Evolutionary conservation across 1,140 invertebrate species (phyloP).

Genomic region (Delia radicum): DNA sequence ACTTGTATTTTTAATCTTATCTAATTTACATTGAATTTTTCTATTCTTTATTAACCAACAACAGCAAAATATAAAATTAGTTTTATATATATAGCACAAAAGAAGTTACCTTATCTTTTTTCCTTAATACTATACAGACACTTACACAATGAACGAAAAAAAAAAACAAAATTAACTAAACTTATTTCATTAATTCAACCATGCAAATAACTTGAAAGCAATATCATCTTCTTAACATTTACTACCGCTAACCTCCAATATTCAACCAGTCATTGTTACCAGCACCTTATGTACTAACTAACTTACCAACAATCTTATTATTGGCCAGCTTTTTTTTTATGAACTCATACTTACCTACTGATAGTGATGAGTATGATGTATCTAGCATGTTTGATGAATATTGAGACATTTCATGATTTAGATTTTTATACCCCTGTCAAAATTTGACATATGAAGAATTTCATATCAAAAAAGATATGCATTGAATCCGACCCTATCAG

Average conservation of each 20-base stretch:
- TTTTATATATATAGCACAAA: constrained; percentile 10
- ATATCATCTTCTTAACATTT: neutral
- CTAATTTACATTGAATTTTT: neutral
- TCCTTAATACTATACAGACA: neutral
- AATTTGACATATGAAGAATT: too few relatives aligned
- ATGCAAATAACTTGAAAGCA: constrained; percentile 14
- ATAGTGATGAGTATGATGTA: neutral
- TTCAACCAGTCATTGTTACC: neutral
- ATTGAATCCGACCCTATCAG: too few relatives aligned
- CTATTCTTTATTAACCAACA: neutral
- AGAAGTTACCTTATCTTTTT: constrained; percentile 5
- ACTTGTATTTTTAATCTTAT: neutral
- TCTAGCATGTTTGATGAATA: neutral
- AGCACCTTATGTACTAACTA: neutral
- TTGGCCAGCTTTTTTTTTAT: neutral
- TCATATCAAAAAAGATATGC: too few relatives aligned
- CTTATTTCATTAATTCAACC: constrained; percentile 21
- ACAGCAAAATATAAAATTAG: neutral
- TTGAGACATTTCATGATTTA: too few relatives aligned
- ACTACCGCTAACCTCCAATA: too few relatives aligned
- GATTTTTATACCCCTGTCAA: too few relatives aligned
- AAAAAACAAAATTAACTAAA: constrained; percentile 9
- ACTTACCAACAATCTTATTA: neutral
- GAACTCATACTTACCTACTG: neutral
- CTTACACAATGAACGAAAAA: neutral